These are phyloP conservation scores for Selenia dentaria DNA, from an alignment of 2,888 invertebrate species.

Conservation along the genomic window DNA sequence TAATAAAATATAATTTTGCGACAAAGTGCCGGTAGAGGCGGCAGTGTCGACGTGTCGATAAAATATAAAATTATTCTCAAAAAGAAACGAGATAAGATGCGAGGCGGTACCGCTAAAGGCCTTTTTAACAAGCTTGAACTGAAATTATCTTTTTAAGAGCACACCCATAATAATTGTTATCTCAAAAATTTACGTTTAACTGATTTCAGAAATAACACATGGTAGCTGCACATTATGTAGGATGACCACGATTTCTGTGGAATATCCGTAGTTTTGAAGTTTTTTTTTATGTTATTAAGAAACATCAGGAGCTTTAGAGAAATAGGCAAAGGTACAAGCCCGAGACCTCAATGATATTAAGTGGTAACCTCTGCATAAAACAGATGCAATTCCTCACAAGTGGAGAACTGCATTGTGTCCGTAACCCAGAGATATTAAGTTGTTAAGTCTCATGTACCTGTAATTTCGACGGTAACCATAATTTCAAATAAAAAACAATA, in stretches of 20 bases:
- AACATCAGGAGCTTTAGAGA: no score
- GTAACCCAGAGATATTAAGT: no score
- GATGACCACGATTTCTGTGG: constrained; percentile 7
- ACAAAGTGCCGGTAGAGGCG: constrained; percentile 54
- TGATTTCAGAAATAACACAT: constrained; percentile 27
- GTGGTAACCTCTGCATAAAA: no score
- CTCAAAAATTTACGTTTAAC: constrained; percentile 23
- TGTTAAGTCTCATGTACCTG: no score
- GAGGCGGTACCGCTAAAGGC: constrained; percentile 23
- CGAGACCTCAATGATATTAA: no score
- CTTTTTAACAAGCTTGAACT: constrained; percentile 16
- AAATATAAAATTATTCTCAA: constrained; percentile 53
- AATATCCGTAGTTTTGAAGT: no score
- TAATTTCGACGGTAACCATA: no score
- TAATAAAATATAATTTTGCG: constrained; percentile 43
- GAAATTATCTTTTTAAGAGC: constrained; percentile 19
- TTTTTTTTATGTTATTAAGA: no score
- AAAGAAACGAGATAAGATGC: constrained; percentile 29
- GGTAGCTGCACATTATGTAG: constrained; percentile 12
- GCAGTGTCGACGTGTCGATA: constrained; percentile 65
- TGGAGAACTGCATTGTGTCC: no score
- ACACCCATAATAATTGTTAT: constrained; percentile 21
- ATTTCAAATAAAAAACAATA: no score
- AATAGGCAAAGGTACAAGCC: no score
- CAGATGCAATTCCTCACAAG: no score